Evolutionary conservation across 2,797 vertebrate genomes (phyloP).

Genomic region (Acipenser ruthenus): DNA sequence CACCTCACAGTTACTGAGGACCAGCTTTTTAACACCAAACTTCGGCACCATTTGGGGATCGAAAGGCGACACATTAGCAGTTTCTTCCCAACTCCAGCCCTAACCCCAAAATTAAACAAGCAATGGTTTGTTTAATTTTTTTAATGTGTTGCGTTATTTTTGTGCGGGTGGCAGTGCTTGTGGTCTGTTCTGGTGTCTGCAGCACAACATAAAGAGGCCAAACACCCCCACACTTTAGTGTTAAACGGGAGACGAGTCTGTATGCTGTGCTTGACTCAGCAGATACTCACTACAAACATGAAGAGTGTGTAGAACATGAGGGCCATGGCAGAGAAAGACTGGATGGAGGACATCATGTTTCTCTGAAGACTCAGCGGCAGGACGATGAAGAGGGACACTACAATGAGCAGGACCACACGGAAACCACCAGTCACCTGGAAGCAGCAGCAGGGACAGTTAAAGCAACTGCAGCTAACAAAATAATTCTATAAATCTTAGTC

Average conservation of each 20-base stretch:
- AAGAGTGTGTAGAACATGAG: conserved; percentile 91
- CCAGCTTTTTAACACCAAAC: too few relatives aligned
- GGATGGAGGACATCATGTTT: conserved; percentile 96
- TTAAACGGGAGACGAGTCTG: background rate
- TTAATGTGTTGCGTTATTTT: too few relatives aligned
- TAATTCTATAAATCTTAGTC: background rate
- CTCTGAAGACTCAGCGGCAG: conserved; percentile 93
- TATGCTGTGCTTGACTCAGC: background rate
- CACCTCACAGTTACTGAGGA: too few relatives aligned
- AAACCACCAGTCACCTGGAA: conserved; percentile 74
- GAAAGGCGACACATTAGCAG: too few relatives aligned
- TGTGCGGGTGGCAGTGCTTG: too few relatives aligned
- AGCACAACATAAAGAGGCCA: too few relatives aligned
- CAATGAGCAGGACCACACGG: conserved; percentile 75
- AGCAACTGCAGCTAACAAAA: background rate
- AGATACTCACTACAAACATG: conserved; percentile 87
- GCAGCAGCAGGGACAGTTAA: background rate
- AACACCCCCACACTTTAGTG: too few relatives aligned
- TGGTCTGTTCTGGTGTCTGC: too few relatives aligned
- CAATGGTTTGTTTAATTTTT: too few relatives aligned
- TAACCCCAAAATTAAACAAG: too few relatives aligned
- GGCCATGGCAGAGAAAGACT: conserved; percentile 97
- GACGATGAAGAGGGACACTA: conserved; percentile 83
- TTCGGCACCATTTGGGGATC: too few relatives aligned
- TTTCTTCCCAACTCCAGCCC: too few relatives aligned